Conservation (phyloP, 2,113 vertebrate species). For the Aegithalos caudatus region DNA sequence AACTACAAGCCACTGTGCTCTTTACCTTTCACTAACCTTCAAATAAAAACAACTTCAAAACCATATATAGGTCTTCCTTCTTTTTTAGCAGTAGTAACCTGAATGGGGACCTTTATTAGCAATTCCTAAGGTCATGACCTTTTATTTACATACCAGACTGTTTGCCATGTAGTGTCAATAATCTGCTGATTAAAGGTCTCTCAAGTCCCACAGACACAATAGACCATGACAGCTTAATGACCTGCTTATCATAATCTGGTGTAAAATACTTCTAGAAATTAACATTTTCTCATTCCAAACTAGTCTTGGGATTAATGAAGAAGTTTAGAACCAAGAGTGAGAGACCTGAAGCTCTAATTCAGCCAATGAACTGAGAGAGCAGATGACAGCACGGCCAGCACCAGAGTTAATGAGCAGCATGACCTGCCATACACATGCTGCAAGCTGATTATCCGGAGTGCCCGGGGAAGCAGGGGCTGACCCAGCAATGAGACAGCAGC, state of each 20-base stretch:
- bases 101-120: background rate
- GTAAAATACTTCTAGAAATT: background rate
- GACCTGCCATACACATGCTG: fast-evolving
- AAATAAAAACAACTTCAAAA: background rate
- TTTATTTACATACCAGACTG: background rate
- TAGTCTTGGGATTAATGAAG: background rate
- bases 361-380: background rate
- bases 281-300: background rate
- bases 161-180: background rate
- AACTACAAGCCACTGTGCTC: background rate
- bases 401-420: background rate
- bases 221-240: conserved; percentile 17
- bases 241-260: background rate
- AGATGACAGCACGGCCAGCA: background rate
- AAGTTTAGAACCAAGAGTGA: background rate
- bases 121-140: background rate
- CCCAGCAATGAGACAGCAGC: background rate
- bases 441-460: background rate
- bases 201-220: background rate
- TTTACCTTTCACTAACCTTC: background rate
- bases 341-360: background rate
- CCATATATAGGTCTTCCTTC: background rate
- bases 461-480: background rate
- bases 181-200: conserved; percentile 29
- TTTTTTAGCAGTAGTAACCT: background rate